phyloP scores from a whole-genome alignment of 2,888 invertebrate species.

The Coecobrya sp. region DNA sequence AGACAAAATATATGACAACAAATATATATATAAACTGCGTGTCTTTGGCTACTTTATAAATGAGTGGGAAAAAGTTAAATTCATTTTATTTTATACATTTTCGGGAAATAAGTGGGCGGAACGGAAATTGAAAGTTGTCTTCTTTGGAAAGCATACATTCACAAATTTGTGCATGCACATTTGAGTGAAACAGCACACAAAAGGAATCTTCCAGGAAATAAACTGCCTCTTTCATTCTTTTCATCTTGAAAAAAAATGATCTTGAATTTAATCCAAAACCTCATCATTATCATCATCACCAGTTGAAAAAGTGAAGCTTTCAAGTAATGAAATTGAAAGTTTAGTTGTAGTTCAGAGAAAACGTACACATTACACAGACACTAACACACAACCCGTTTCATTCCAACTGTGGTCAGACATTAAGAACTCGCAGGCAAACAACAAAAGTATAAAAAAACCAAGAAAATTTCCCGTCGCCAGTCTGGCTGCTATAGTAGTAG shows the following conservation, averaged over 20 bases:
- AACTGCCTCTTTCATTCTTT: background rate
- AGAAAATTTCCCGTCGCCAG: background rate
- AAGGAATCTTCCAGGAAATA: background rate
- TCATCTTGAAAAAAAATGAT: slow-evolving; percentile 30
- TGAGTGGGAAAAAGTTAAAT: background rate
- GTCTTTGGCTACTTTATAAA: background rate
- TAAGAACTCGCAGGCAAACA: slow-evolving; percentile 16
- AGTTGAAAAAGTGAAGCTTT: slow-evolving; percentile 15
- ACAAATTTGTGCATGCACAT: background rate
- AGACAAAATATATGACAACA: too few species aligned
- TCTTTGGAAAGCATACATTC: background rate
- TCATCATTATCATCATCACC: slow-evolving; percentile 19
- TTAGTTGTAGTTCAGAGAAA: background rate
- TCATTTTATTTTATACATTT: background rate
- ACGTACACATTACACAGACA: too few species aligned
- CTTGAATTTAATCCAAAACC: slow-evolving; percentile 38
- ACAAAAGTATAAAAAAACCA: background rate
- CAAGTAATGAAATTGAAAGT: slow-evolving; percentile 42
- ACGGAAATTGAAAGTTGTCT: slow-evolving; percentile 12
- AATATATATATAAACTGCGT: too few species aligned
- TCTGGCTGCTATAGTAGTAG: background rate
- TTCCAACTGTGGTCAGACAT: slow-evolving; percentile 8
- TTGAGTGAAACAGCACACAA: background rate
- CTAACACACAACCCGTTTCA: background rate
- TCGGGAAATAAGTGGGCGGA: background rate